Conservation (phyloP, 2,797 vertebrate genomes). For the Xyrichtys novacula region DNA sequence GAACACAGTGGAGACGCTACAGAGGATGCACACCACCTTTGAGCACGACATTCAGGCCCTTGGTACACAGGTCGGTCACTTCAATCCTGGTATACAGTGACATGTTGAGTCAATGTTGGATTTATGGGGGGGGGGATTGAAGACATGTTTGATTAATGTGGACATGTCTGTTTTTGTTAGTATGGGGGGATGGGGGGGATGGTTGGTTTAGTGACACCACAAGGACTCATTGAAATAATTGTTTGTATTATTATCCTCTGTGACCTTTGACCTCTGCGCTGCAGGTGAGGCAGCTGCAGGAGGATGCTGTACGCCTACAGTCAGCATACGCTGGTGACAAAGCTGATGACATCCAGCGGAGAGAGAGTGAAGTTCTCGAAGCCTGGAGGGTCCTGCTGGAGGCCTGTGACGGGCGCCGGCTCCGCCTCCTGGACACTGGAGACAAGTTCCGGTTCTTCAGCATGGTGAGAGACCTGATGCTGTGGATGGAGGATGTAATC, state of each 20-base stretch:
- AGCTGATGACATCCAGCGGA: constrained; percentile 95
- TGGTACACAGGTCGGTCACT: constrained; percentile 94
- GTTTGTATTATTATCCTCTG: background rate
- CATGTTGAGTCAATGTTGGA: too few species aligned
- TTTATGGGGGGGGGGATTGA: too few species aligned
- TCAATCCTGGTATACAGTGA: too few species aligned
- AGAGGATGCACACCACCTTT: constrained; percentile 97
- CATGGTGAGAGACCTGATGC: constrained; percentile 98
- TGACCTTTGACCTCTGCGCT: background rate
- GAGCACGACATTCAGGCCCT: constrained; percentile 98
- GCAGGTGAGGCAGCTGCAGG: constrained; percentile 94
- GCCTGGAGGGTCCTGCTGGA: constrained; percentile 95
- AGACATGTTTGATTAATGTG: too few species aligned
- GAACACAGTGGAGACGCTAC: constrained; percentile 97
- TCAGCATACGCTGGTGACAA: constrained; percentile 96
- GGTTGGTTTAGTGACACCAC: background rate
- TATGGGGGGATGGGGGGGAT: too few species aligned
- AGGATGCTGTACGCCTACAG: constrained; percentile 93
- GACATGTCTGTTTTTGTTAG: too few species aligned
- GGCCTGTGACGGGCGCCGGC: constrained; percentile 91
- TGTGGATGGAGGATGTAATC: constrained; percentile 99
- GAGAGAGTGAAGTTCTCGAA: constrained; percentile 95
- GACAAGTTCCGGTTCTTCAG: constrained; percentile 99
- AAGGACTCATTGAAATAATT: too few species aligned
- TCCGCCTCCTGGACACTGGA: constrained; percentile 89